Evolutionary conservation across 2,888 invertebrate genomes (phyloP).

Genomic region (Melipona bicolor): DNA sequence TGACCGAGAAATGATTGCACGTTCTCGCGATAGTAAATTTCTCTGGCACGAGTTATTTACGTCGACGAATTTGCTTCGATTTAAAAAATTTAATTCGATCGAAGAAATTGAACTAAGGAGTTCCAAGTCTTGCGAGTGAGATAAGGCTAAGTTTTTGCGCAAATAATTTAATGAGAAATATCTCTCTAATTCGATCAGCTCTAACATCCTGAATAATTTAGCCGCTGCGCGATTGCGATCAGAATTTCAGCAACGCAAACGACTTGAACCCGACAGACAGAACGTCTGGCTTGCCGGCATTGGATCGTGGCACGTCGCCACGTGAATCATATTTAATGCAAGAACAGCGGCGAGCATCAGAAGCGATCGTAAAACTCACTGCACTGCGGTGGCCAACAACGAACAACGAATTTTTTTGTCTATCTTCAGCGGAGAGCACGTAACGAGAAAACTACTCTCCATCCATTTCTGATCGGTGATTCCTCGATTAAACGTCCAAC

Average conservation of each 20-base stretch:
- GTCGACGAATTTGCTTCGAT: background rate
- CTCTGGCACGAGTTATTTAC: background rate
- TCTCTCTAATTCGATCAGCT: background rate
- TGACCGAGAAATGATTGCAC: no score
- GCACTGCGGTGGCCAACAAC: slow-evolving; percentile 48
- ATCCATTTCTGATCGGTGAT: slow-evolving; percentile 47
- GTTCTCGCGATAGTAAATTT: background rate
- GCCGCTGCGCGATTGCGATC: slow-evolving; percentile 18
- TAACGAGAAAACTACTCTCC: slow-evolving; percentile 40
- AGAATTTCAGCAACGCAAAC: slow-evolving; percentile 27
- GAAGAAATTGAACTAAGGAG: background rate
- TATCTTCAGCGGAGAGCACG: slow-evolving; percentile 27
- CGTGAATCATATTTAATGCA: slow-evolving; percentile 64
- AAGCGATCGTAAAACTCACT: slow-evolving; percentile 66
- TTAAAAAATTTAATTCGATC: background rate
- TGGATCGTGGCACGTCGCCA: slow-evolving; percentile 35
- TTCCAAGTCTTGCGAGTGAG: background rate
- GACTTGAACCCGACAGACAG: slow-evolving; percentile 11
- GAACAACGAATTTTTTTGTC: slow-evolving; percentile 44
- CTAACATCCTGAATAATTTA: slow-evolving; percentile 14
- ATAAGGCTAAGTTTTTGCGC: no score
- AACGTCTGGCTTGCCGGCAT: slow-evolving; percentile 21
- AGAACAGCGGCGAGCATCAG: slow-evolving; percentile 67
- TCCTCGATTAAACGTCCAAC: slow-evolving; percentile 48
- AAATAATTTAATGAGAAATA: background rate